Evolutionary conservation across 2,113 vertebrate species (phyloP).

Genomic region (Tetrao urogallus): DNA sequence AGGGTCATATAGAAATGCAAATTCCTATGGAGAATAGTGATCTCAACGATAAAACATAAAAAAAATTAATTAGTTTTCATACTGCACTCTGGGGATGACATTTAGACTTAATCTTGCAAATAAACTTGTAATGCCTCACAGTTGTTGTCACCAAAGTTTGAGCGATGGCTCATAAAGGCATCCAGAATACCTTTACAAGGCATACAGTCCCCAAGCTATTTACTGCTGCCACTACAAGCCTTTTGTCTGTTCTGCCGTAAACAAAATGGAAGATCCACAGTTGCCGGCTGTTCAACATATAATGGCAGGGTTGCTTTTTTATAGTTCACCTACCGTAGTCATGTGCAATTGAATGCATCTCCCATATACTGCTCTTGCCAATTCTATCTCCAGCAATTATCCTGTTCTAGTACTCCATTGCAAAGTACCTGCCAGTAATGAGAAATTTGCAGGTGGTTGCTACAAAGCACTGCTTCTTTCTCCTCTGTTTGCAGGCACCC

Average conservation of each 20-base stretch:
- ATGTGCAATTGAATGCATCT: conserved; percentile 73
- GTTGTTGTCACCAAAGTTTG: conserved; percentile 51
- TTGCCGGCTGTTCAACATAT: conserved; percentile 69
- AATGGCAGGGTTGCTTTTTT: conserved; percentile 68
- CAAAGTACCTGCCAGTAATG: conserved; percentile 76
- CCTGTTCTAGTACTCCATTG: conserved; percentile 63
- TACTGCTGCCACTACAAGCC: conserved; percentile 37
- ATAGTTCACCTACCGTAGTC: conserved; percentile 77
- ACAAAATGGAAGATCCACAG: conserved; percentile 70
- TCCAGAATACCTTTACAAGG: conserved; percentile 44
- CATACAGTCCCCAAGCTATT: conserved; percentile 45
- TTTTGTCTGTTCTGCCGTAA: conserved; percentile 62
- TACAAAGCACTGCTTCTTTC: conserved; percentile 10
- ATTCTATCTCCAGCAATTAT: conserved; percentile 80
- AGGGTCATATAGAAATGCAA: conserved; percentile 57
- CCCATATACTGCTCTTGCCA: conserved; percentile 73
- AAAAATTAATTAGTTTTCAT: conserved; percentile 68
- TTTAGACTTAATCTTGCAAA: conserved; percentile 66
- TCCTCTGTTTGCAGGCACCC: conserved; percentile 61
- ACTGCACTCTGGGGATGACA: conserved; percentile 31
- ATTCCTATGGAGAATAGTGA: conserved; percentile 50
- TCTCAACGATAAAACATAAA: conserved; percentile 52
- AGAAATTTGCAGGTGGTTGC: conserved; percentile 77
- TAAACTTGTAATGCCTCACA: conserved; percentile 49
- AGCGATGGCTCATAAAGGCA: conserved; percentile 48